Evolutionary conservation across 2,113 vertebrate genomes (phyloP).

Genomic region (Stercorarius parasiticus): DNA sequence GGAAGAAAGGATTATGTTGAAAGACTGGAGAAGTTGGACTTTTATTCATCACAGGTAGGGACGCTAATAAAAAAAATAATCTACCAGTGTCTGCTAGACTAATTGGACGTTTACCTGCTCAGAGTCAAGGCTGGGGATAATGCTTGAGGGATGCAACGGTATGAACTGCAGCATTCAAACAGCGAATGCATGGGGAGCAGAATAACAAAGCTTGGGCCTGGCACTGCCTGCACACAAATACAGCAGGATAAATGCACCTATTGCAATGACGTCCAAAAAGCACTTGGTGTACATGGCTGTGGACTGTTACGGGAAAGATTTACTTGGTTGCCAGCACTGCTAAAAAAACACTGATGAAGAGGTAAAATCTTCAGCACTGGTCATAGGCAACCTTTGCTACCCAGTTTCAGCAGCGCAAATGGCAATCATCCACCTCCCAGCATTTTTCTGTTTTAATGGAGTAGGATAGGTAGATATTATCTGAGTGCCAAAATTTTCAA

Average conservation of each 20-base stretch:
- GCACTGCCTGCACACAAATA: background rate
- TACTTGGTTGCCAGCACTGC: background rate
- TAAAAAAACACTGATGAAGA: background rate
- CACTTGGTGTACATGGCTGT: background rate
- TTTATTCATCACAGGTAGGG: background rate
- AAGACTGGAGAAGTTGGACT: background rate
- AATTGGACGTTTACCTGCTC: background rate
- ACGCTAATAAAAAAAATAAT: background rate
- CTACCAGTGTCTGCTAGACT: background rate
- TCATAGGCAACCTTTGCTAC: background rate
- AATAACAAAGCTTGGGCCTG: background rate
- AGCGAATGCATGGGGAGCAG: accelerated
- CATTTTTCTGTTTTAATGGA: background rate
- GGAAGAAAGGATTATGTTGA: background rate
- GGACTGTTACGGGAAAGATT: background rate
- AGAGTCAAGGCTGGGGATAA: background rate
- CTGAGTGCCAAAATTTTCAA: background rate
- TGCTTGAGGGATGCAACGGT: background rate
- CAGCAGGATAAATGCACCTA: background rate
- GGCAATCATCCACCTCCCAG: background rate
- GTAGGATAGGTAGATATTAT: background rate
- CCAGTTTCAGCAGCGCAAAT: background rate
- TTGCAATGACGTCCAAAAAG: background rate
- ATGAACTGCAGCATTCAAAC: background rate
- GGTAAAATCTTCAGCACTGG: background rate